A percentile compares a stretch with the other conserved stretches of the same genome.
Evolutionary conservation across 2,113 vertebrate species (phyloP).

Genomic region (Carassius gibelio): DNA sequence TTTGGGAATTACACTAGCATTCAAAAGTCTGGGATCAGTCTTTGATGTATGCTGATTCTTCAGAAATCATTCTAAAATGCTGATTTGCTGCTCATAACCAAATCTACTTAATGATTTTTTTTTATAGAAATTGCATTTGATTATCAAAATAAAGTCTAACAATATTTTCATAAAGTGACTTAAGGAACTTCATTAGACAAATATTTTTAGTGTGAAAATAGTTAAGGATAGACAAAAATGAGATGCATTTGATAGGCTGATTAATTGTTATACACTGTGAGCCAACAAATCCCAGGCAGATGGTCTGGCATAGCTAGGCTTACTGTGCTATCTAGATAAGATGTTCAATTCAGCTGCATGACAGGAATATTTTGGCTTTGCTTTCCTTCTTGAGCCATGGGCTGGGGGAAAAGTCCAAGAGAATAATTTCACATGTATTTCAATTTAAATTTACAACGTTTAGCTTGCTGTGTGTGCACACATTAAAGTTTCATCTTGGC

Average conservation of each 20-base stretch:
- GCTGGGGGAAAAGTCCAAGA: slow-evolving; percentile 22
- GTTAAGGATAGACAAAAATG: slow-evolving; percentile 42
- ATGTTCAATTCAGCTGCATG: slow-evolving; percentile 58
- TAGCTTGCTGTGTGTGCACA: background rate
- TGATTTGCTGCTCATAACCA: no score
- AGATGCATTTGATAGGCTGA: slow-evolving; percentile 61
- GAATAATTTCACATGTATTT: background rate
- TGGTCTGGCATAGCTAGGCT: slow-evolving; percentile 67
- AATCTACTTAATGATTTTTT: no score
- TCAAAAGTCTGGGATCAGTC: no score
- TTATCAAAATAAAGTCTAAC: background rate
- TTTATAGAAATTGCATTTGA: no score
- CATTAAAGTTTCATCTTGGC: slow-evolving; percentile 24
- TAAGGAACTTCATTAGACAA: background rate
- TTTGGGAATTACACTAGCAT: no score
- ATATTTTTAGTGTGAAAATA: slow-evolving; percentile 44
- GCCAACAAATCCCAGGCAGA: slow-evolving; percentile 71
- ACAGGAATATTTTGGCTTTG: slow-evolving; percentile 17
- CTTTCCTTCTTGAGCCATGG: slow-evolving; percentile 24
- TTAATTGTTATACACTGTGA: slow-evolving; percentile 63
- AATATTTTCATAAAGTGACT: slow-evolving; percentile 1
- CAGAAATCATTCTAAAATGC: no score
- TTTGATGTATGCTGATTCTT: no score
- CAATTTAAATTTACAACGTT: slow-evolving; percentile 7
- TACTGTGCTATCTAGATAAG: slow-evolving; percentile 65